Evolutionary conservation across 2,797 vertebrate genomes (phyloP).

Genomic region (Sandelia bainsii): DNA sequence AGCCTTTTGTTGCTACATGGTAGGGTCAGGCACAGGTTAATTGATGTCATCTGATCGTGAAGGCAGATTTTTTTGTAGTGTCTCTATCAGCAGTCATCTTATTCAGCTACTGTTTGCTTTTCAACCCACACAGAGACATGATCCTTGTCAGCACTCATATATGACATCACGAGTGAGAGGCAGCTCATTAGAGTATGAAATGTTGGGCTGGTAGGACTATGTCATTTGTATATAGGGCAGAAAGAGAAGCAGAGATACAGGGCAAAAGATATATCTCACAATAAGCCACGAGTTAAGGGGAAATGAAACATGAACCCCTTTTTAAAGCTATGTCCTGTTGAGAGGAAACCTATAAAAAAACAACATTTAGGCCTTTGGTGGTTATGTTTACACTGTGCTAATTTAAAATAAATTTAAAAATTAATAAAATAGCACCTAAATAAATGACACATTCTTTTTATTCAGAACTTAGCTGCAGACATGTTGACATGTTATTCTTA

Average conservation of each 20-base stretch:
- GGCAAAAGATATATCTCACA: constrained; percentile 28
- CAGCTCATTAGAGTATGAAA: constrained; percentile 47
- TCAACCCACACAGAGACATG: constrained; percentile 66
- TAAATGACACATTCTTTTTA: background rate
- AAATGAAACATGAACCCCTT: constrained; percentile 61
- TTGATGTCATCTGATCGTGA: constrained; percentile 77
- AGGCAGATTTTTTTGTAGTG: constrained; percentile 49
- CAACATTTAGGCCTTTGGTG: constrained; percentile 30
- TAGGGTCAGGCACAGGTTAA: constrained; percentile 48
- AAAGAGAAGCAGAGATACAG: constrained; percentile 10
- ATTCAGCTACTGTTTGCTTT: constrained; percentile 68
- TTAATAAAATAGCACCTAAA: background rate
- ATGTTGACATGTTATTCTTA: constrained; percentile 31
- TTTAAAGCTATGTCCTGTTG: constrained; percentile 57
- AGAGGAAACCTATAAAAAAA: constrained; percentile 45
- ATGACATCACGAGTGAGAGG: constrained; percentile 76
- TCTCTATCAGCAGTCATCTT: constrained; percentile 62
- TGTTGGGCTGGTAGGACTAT: background rate
- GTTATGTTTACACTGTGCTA: too few relatives aligned
- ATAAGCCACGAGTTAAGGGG: constrained; percentile 58
- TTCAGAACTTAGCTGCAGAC: background rate
- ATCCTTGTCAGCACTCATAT: constrained; percentile 72
- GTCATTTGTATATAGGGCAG: background rate
- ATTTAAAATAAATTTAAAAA: too few relatives aligned
- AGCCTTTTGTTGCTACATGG: constrained; percentile 24